These are phyloP conservation scores for Brienomyrus brachyistius DNA, from an alignment of 2,113 vertebrate genomes.

Conservation along the genomic window DNA sequence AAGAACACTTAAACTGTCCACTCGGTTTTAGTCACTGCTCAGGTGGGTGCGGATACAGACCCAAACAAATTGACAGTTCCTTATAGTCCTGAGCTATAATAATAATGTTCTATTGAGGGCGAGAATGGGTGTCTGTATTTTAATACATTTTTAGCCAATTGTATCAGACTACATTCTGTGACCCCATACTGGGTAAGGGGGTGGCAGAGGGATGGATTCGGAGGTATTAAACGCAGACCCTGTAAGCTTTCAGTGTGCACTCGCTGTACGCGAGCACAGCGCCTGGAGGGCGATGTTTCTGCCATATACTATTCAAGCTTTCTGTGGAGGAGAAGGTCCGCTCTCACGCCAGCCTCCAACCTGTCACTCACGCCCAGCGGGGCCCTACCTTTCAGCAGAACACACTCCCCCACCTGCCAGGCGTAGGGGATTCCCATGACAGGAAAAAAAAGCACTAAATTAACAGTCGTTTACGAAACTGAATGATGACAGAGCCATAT, in stretches of 20 bases:
- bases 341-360: not conserved
- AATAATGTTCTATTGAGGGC: not conserved
- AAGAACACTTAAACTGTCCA: not conserved
- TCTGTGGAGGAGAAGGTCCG: not conserved
- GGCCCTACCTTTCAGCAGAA: not conserved
- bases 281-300: not conserved
- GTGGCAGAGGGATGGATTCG: not conserved
- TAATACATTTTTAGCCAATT: not conserved
- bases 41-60: not conserved
- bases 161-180: not conserved
- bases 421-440: not conserved
- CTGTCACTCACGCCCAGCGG: not conserved
- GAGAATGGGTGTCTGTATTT: not conserved
- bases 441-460: not conserved
- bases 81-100: not conserved
- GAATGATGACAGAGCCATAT: not conserved
- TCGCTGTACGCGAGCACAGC: not conserved
- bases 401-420: not conserved
- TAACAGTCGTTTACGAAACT: not conserved
- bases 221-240: not conserved
- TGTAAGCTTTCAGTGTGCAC: not conserved
- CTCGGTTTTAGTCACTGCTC: not conserved
- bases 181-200: not conserved
- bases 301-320: not conserved
- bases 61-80: not conserved